Conservation (phyloP, 2,888 invertebrate genomes). For the Odontocerum albicorne region DNA sequence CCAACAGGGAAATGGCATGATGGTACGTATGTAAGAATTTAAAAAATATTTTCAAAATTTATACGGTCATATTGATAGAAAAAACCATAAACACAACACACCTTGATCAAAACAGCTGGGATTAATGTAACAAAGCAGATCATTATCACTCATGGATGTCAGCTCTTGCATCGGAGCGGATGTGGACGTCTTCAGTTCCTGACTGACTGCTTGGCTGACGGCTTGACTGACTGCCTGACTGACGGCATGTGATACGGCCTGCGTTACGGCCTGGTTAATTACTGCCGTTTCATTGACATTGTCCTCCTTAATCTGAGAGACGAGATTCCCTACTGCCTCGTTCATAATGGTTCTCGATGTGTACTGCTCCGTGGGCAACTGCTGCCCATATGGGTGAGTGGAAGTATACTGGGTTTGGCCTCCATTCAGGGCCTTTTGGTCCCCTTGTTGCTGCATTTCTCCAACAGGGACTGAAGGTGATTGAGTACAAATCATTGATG, state of each 20-base stretch:
- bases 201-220: slow-evolving; percentile 54
- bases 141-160: slow-evolving; percentile 84
- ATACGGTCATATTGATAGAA: too few relatives aligned
- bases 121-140: slow-evolving; percentile 86
- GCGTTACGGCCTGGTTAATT: slow-evolving; percentile 57
- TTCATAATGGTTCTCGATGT: slow-evolving; percentile 38
- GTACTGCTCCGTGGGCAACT: slow-evolving; percentile 39
- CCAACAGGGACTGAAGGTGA: slow-evolving; percentile 46
- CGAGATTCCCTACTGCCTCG: slow-evolving; percentile 21
- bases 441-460: slow-evolving; percentile 42
- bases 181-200: slow-evolving; percentile 53
- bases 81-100: too few relatives aligned
- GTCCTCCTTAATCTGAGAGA: slow-evolving; percentile 39
- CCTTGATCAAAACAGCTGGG: too few relatives aligned
- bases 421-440: slow-evolving; percentile 40
- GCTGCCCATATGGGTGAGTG: slow-evolving; percentile 39
- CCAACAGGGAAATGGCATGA: too few relatives aligned
- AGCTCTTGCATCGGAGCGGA: slow-evolving; percentile 71
- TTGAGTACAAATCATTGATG: slow-evolving; percentile 42
- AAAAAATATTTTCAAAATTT: too few relatives aligned
- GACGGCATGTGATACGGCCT: slow-evolving; percentile 54
- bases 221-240: slow-evolving; percentile 46
- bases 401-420: slow-evolving; percentile 39
- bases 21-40: too few relatives aligned
- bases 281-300: slow-evolving; percentile 47